A percentile compares a stretch with the other conserved stretches of the same genome.
phyloP scores from a whole-genome alignment of 2,113 vertebrate genomes.

The Salvelinus fontinalis region DNA sequence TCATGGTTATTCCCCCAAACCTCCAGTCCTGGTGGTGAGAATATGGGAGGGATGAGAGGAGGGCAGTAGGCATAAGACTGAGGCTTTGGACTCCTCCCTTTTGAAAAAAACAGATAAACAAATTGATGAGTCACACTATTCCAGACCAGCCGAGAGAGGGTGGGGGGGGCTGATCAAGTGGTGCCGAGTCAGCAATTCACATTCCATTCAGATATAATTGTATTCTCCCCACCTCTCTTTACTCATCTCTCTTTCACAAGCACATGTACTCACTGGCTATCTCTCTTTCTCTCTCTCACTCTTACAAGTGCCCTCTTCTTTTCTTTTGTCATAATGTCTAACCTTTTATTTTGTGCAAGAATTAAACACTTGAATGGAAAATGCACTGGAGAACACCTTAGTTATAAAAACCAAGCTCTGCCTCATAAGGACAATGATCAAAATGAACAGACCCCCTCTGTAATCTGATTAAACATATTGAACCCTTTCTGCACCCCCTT shows the following conservation, averaged over 20 bases:
- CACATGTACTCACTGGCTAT: too few relatives aligned
- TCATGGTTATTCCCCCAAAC: constrained; percentile 2
- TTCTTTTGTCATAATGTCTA: too few relatives aligned
- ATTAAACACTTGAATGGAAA: too few relatives aligned
- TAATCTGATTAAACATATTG: background rate
- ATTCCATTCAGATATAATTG: background rate
- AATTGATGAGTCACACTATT: background rate
- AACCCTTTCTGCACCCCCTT: background rate
- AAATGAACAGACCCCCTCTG: too few relatives aligned
- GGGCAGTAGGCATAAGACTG: too few relatives aligned
- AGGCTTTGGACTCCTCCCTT: background rate
- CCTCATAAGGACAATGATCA: too few relatives aligned
- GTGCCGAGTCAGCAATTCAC: constrained; percentile 31
- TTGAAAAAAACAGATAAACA: background rate
- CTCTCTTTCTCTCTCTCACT: background rate
- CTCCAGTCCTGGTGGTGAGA: background rate
- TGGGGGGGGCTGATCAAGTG: constrained; percentile 26
- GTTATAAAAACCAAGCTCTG: too few relatives aligned
- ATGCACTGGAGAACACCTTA: too few relatives aligned
- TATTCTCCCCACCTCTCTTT: background rate
- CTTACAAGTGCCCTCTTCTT: background rate
- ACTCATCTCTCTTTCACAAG: background rate
- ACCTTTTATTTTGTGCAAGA: too few relatives aligned
- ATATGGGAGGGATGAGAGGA: too few relatives aligned
- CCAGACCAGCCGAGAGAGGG: too few relatives aligned